Conservation (phyloP, 2,888 invertebrate species). For the Pardosa pseudoannulata region DNA sequence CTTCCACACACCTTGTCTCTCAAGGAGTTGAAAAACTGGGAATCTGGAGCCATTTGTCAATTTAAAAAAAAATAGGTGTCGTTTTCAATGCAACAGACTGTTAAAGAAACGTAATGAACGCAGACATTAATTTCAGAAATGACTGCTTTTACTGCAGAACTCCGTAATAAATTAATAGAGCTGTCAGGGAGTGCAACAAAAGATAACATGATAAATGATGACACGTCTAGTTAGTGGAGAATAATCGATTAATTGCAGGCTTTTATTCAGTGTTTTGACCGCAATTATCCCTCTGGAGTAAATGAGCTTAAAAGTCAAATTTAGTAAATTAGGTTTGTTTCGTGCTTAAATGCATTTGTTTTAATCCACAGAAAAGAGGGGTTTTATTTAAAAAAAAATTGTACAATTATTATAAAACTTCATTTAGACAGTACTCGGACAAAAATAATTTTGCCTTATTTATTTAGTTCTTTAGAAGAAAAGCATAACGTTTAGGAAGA, state of each 20-base stretch:
- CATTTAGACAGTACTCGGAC: too few species aligned
- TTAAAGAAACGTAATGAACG: not conserved
- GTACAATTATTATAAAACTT: too few species aligned
- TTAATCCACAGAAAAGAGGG: too few species aligned
- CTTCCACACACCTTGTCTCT: too few species aligned
- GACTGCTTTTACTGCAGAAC: not conserved
- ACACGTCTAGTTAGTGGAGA: conserved; percentile 7
- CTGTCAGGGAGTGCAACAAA: not conserved
- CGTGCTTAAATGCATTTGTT: too few species aligned
- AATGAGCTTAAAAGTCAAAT: not conserved
- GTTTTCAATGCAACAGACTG: not conserved
- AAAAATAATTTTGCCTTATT: too few species aligned
- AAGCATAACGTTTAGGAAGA: too few species aligned
- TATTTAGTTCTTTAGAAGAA: too few species aligned
- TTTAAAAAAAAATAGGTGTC: not conserved
- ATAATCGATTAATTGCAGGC: conserved; percentile 7
- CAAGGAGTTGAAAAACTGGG: not conserved
- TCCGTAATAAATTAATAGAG: conserved; percentile 4
- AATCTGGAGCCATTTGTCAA: not conserved
- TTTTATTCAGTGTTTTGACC: not conserved
- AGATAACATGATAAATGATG: conserved; percentile 15
- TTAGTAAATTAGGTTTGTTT: too few species aligned
- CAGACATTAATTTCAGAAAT: conserved; percentile 1
- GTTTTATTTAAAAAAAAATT: too few species aligned
- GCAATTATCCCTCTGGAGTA: not conserved